These are phyloP conservation scores for Acridotheres tristis DNA, from an alignment of 2,797 vertebrate genomes.

Conservation along the genomic window DNA sequence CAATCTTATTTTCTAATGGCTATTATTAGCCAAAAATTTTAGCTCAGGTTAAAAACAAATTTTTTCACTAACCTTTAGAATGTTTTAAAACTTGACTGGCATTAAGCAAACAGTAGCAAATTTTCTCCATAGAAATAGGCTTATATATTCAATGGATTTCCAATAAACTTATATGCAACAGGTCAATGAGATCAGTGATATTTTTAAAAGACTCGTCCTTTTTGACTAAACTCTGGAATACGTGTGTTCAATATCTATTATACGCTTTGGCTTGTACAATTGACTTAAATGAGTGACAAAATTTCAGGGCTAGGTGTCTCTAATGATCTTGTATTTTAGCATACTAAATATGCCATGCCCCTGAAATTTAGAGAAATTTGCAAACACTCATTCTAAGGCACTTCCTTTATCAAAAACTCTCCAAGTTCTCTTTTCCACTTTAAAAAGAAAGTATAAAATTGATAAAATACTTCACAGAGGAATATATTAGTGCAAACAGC, in stretches of 20 bases:
- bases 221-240: neutral
- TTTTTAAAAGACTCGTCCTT: neutral
- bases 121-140: neutral
- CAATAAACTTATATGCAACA: rapidly evolving
- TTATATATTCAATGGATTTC: neutral
- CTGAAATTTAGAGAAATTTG: neutral
- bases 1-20: neutral
- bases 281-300: neutral
- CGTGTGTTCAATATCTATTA: neutral
- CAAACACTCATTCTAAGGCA: neutral
- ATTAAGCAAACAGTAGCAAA: neutral
- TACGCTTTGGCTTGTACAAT: neutral
- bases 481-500: neutral
- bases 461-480: slow-evolving; percentile 24
- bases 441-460: slow-evolving; percentile 31
- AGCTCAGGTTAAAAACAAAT: neutral
- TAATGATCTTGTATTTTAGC: neutral
- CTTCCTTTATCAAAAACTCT: neutral
- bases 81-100: neutral
- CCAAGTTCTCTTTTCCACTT: neutral
- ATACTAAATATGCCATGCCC: neutral
- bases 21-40: neutral
- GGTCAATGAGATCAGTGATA: neutral
- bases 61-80: neutral
- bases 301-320: neutral